Evolutionary conservation across 2,113 vertebrate species (phyloP), one percentile per base, ranked within the genome.

Genomic region (Columba janthina): DNA sequence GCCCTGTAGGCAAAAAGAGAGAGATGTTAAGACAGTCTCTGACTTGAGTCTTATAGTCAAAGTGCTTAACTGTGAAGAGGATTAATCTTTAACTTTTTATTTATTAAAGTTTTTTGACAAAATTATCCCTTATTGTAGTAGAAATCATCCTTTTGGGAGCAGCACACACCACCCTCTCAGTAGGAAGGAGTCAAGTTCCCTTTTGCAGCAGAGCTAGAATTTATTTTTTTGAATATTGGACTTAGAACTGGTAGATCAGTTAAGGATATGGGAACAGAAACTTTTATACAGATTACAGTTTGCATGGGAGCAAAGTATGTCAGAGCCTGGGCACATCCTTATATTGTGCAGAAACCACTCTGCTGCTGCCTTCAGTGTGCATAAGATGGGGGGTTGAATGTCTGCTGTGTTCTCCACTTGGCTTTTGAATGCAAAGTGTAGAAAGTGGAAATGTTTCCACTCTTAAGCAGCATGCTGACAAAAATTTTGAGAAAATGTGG

Each of bases 121-220:
- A 91, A 77, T 62, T 44, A 57, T 28, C 66, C 1, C 5, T 50
- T 66, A 70, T 5, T 17, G 3, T 46, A 50, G 66, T 70, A 61
- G 15, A 73, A 77, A 5, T 3, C 21, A 24, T 17, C 12, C 6
- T 48, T 87, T 57, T n/a, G 7, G 36, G 9, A 80, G 14, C 5
- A 65, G 10, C 10, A 58, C 11, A 42, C 8, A 19, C 6, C 2
- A 0, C 6, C 7, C 2, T 67, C 9, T n/a, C 11, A 29, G 4
- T 44, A 70, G 62, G 5, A 56, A 9, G 9, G 24, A 54, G 20
- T 14, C 9, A 82, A 67, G 34, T 34, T 91, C 10, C 22, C 1
- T 89, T 80, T 57, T 53, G 36, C 26, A 83, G 14, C 13, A 17
- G 38, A 79, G 64, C 5, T 11, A 62, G 16, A 80, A 70, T n/a